Conservation (phyloP, 2,888 invertebrate genomes). For the Caenorhabditis sp. region DNA sequence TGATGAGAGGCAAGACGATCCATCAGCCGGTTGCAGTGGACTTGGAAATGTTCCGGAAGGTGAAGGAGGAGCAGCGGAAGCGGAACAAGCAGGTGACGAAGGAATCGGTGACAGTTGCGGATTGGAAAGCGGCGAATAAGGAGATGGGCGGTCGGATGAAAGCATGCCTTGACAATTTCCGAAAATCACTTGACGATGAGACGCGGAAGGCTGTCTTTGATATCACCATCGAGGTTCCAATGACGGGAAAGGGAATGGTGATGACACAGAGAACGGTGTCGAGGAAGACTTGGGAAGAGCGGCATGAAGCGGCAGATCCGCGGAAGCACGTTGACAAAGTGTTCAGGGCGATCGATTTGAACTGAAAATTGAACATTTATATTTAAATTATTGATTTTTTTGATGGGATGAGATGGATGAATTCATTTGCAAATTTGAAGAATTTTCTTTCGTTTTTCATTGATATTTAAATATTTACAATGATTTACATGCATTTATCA, state of each 20-base stretch:
- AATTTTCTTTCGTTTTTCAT: no score
- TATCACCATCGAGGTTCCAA: conserved; percentile 19
- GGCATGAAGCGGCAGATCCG: no score
- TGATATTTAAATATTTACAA: no score
- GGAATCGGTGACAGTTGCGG: not conserved
- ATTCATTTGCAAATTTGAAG: no score
- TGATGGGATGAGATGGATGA: no score
- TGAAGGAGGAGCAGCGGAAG: not conserved
- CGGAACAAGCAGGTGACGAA: not conserved
- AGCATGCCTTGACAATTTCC: conserved; percentile 22
- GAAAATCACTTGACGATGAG: no score
- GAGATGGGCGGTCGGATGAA: not conserved
- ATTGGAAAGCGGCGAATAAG: not conserved
- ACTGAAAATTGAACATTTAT: not conserved
- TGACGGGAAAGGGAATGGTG: not conserved
- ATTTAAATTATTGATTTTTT: not conserved
- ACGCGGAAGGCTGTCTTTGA: conserved; percentile 8
- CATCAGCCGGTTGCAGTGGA: conserved; percentile 3
- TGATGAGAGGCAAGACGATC: not conserved
- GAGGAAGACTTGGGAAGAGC: no score
- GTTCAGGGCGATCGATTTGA: not conserved
- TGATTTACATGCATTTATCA: no score
- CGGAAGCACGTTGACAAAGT: not conserved
- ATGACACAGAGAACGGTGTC: not conserved
- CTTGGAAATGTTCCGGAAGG: conserved; percentile 11